These are phyloP conservation scores for Salvator merianae DNA, from an alignment of 2,113 vertebrate species.

Conservation along the genomic window DNA sequence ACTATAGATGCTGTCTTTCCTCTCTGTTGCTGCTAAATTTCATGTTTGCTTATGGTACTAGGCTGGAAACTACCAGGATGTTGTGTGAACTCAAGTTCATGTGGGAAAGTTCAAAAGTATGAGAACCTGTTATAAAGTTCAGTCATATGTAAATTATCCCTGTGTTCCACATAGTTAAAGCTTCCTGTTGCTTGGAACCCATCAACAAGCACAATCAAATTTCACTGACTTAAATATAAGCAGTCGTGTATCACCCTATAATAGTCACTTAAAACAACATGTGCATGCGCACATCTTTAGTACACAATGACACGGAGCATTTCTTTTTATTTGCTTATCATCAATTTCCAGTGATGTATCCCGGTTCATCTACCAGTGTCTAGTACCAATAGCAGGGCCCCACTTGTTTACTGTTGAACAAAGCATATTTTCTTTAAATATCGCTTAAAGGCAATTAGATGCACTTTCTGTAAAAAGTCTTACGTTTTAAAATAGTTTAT, in stretches of 20 bases:
- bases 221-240: not conserved
- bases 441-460: conserved; percentile 18
- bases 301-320: conserved; percentile 11
- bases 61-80: too few species aligned
- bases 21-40: too few species aligned
- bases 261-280: not conserved
- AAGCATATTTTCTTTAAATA: conserved; percentile 20
- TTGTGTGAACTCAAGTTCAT: too few species aligned
- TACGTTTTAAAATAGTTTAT: conserved; percentile 27
- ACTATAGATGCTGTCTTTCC: too few species aligned
- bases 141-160: not conserved
- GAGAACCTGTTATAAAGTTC: too few species aligned
- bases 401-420: conserved; percentile 25
- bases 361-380: conserved; percentile 1
- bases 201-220: not conserved
- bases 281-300: not conserved
- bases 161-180: not conserved
- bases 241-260: not conserved
- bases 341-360: not conserved
- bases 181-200: not conserved
- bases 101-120: too few species aligned
- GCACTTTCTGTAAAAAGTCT: conserved; percentile 16
- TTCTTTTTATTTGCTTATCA: conserved; percentile 18
- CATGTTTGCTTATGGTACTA: too few species aligned
- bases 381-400: conserved; percentile 1